Percentiles rank a stretch among this genome's conserved stretches.
These are phyloP conservation scores for Molothrus ater DNA, from an alignment of 2,797 vertebrate genomes.

Conservation along the genomic window DNA sequence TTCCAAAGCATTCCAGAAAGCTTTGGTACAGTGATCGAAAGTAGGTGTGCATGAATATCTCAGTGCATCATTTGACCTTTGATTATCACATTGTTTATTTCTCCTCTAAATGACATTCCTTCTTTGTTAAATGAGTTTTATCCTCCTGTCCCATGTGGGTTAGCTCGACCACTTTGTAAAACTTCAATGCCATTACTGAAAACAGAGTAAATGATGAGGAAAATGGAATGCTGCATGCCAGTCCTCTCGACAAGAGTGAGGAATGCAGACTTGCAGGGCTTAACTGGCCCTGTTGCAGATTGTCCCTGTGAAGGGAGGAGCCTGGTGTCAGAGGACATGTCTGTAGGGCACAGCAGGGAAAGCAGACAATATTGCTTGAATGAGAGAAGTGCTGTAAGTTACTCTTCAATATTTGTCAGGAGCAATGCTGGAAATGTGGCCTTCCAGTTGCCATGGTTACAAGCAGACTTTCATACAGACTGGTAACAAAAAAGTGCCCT, in stretches of 20 bases:
- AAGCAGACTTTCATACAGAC: conserved; percentile 40
- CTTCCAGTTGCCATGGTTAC: conserved; percentile 73
- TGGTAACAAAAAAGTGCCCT: conserved; percentile 51
- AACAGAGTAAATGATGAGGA: neutral
- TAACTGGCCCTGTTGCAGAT: neutral
- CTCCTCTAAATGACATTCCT: neutral
- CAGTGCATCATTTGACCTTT: neutral
- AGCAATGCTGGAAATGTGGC: conserved; percentile 43
- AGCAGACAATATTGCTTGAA: conserved; percentile 6
- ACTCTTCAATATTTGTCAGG: conserved; percentile 40
- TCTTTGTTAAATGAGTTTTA: neutral
- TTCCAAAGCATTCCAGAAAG: neutral
- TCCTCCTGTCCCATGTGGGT: neutral
- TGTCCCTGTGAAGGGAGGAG: neutral
- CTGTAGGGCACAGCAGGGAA: neutral
- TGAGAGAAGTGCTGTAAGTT: conserved; percentile 42
- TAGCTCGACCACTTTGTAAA: neutral
- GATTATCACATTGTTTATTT: neutral
- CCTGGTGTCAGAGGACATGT: neutral
- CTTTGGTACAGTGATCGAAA: neutral
- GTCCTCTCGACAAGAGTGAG: neutral
- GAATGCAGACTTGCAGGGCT: neutral
- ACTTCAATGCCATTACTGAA: neutral
- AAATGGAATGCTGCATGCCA: neutral
- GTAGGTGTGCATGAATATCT: neutral